Percentiles rank a stretch among this genome's conserved stretches.
Evolutionary conservation across 1,140 invertebrate species (phyloP).

Genomic region (Dreissena polymorpha): DNA sequence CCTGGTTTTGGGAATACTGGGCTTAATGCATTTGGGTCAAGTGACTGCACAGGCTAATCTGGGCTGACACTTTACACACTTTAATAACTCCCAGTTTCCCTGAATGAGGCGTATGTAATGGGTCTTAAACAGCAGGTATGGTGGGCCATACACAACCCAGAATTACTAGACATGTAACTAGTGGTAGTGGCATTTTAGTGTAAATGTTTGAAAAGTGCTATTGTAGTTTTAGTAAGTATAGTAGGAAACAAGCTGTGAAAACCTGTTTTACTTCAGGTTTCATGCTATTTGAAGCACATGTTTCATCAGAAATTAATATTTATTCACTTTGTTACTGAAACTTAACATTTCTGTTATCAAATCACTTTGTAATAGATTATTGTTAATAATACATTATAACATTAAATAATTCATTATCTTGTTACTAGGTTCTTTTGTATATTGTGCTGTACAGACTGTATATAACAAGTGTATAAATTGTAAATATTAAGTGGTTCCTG

Average conservation of each 20-base stretch:
- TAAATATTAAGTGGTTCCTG: slow-evolving; percentile 34
- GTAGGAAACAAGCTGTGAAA: background rate
- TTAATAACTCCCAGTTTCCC: too few relatives aligned
- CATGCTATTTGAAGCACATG: background rate
- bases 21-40: too few relatives aligned
- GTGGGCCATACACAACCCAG: too few relatives aligned
- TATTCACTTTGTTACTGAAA: background rate
- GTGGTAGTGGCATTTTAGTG: too few relatives aligned
- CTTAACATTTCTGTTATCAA: background rate
- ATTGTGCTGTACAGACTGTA: slow-evolving; percentile 40
- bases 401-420: background rate
- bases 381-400: background rate
- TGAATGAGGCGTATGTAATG: too few relatives aligned
- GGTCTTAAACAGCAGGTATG: too few relatives aligned
- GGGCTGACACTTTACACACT: too few relatives aligned
- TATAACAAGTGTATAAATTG: slow-evolving; percentile 42
- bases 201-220: too few relatives aligned
- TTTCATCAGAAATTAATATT: background rate
- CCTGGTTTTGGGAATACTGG: too few relatives aligned
- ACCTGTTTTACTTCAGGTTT: background rate
- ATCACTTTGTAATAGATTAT: background rate
- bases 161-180: too few relatives aligned
- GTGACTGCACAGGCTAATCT: too few relatives aligned
- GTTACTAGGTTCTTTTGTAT: slow-evolving; percentile 18
- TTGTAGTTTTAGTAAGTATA: too few relatives aligned